Evolutionary conservation across 2,888 invertebrate genomes (phyloP).

Genomic region (Prosapia bicincta): DNA sequence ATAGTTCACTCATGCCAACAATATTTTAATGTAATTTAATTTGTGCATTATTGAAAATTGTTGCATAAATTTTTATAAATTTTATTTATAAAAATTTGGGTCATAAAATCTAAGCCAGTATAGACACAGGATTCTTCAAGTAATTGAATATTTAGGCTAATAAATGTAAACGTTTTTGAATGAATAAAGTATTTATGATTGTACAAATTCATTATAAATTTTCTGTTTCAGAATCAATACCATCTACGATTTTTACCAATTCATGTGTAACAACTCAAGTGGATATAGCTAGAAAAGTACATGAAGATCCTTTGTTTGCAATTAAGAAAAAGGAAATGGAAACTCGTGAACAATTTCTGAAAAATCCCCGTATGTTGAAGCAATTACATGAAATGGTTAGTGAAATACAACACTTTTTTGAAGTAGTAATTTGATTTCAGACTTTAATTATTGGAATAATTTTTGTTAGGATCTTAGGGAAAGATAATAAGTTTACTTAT

Average conservation of each 20-base stretch:
- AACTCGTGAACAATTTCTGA: conserved; percentile 74
- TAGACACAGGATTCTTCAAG: too few species aligned
- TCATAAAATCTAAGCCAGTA: too few species aligned
- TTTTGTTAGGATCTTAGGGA: too few species aligned
- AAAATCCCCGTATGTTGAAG: conserved; percentile 89
- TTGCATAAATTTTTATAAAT: too few species aligned
- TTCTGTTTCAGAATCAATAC: conserved; percentile 59
- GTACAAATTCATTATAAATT: too few species aligned
- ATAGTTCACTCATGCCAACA: too few species aligned
- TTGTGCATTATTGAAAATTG: too few species aligned
- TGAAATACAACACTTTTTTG: conserved; percentile 37
- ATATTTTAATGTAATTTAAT: too few species aligned
- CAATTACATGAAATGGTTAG: conserved; percentile 76
- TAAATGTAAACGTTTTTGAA: too few species aligned
- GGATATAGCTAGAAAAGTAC: conserved; percentile 60
- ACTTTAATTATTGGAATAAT: background rate
- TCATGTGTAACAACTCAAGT: conserved; percentile 37
- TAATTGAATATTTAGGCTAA: too few species aligned
- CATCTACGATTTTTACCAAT: conserved; percentile 60
- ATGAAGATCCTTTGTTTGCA: conserved; percentile 89
- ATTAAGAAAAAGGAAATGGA: conserved; percentile 91
- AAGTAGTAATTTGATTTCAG: conserved; percentile 17
- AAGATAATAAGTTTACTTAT: conserved; percentile 15
- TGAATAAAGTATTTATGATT: too few species aligned
- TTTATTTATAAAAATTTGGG: too few species aligned